A percentile compares a stretch with the other conserved stretches of the same genome.
Conservation (phyloP, 2,797 vertebrate genomes). For the Champsocephalus gunnari region DNA sequence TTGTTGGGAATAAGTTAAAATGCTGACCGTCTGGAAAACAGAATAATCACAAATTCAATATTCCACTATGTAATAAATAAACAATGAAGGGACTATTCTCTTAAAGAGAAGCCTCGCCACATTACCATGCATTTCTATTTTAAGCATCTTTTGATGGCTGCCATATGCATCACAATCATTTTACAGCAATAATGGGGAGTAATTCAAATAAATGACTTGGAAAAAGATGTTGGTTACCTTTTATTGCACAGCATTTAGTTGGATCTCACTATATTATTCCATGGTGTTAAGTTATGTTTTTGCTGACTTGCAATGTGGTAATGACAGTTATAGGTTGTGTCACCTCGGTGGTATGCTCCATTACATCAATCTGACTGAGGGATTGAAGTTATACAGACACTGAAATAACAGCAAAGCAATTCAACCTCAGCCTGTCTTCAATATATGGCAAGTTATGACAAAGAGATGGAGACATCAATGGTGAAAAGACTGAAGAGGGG, state of each 20-base stretch:
- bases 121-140: conserved; percentile 64
- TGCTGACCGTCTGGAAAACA: conserved; percentile 58
- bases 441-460: conserved; percentile 3
- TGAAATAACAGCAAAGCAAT: conserved; percentile 32
- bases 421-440: conserved; percentile 18
- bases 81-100: conserved; percentile 63
- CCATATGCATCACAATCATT: conserved; percentile 63
- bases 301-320: conserved; percentile 45
- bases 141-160: conserved; percentile 61
- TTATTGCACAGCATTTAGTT: conserved; percentile 23
- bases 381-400: not conserved
- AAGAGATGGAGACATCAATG: conserved; percentile 36
- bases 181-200: conserved; percentile 42
- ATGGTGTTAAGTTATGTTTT: conserved; percentile 26
- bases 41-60: conserved; percentile 36
- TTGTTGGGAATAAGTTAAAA: conserved; percentile 58
- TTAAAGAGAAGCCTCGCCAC: conserved; percentile 46
- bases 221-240: conserved; percentile 43
- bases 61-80: conserved; percentile 62
- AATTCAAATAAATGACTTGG: conserved; percentile 40
- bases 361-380: conserved; percentile 3
- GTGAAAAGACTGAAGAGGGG: not conserved
- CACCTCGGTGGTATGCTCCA: conserved; percentile 39
- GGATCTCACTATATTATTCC: conserved; percentile 18
- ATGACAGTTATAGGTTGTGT: conserved; percentile 22